A percentile compares a stretch with the other conserved stretches of the same genome.
Evolutionary conservation across 2,113 vertebrate genomes (phyloP).

Genomic region (Cheilinus undulatus): DNA sequence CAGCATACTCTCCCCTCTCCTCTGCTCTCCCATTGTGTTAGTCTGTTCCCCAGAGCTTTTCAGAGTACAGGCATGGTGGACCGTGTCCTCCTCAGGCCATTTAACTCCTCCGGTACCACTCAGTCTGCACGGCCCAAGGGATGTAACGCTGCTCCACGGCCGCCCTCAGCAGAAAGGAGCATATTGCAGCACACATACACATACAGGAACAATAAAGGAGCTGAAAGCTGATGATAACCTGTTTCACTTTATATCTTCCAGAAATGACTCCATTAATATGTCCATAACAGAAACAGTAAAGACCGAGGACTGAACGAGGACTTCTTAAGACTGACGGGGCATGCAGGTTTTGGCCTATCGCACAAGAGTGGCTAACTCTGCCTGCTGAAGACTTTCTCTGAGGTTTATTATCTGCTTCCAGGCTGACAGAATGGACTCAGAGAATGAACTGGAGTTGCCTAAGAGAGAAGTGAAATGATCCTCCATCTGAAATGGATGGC

Average conservation of each 20-base stretch:
- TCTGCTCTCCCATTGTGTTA: conserved; percentile 34
- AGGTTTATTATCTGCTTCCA: conserved; percentile 53
- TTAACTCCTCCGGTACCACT: conserved; percentile 73
- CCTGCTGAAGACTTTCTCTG: background rate
- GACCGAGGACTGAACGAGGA: conserved; percentile 61
- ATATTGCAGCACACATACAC: conserved; percentile 14
- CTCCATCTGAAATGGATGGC: conserved; percentile 30
- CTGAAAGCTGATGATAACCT: conserved; percentile 72
- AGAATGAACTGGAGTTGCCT: conserved; percentile 43
- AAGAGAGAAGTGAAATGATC: conserved; percentile 42
- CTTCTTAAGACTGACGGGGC: conserved; percentile 46
- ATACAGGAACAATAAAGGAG: conserved; percentile 27
- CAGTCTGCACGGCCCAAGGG: conserved; percentile 45
- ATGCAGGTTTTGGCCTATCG: conserved; percentile 54
- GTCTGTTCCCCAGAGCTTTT: conserved; percentile 52
- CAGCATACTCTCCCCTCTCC: conserved; percentile 7
- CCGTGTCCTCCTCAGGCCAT: conserved; percentile 76
- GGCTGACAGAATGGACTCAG: conserved; percentile 33
- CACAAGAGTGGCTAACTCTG: conserved; percentile 23
- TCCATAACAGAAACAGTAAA: conserved; percentile 68
- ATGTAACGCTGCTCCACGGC: conserved; percentile 57
- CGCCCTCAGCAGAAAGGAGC: conserved; percentile 38
- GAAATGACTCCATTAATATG: conserved; percentile 80
- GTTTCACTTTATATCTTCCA: conserved; percentile 77
- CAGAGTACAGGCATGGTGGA: conserved; percentile 50